Evolutionary conservation across 2,797 vertebrate species (phyloP), one percentile per base, ranked within the genome.

Genomic region (Serranus cabrilla): DNA sequence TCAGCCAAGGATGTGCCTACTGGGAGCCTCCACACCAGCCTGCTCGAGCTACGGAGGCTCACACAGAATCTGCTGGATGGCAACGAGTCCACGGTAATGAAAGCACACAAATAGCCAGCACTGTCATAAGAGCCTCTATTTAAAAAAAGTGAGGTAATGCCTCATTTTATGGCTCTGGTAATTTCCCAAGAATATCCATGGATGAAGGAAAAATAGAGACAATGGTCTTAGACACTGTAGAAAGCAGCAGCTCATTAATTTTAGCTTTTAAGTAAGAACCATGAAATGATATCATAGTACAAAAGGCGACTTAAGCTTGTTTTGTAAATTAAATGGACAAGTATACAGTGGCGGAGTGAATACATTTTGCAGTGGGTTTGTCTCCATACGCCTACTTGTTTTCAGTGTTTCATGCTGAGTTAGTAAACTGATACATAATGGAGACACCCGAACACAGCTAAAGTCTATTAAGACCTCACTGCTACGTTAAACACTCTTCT

Each of bases 1-100:
- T 98, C 97, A 5, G 96, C 97, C 93, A 98, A 97, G 94, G 98
- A 99, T 0, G 95, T 98, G 71, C 97, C 97, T 1, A 97, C 96
- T 0, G 97, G 97, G 43, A 98, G 97, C 92, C 93, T 99, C 64
- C 96, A 97, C 73, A 96, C 96, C 10, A 95, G 96, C 65, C 95
- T 99, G 73, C 95, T 94, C 0, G 98, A 99, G 92, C 95, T 99
- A 27, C 97, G 98, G 90, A 96, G 97, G 74, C 95, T 99, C 34
- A 97, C 98, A 5, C 97, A 98, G 86, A 98, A 98, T 34, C 93
- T 97, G 62, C 94, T 99, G 81, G 98, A 99, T 0, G 96, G 97
- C 85, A 95, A 97, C 47, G 97, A 99, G 91, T 97, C 97, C 72
- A 96, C 96, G 90, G 98, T 99, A 94, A 46, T 17, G 16, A 58